Percentiles rank a stretch among this genome's conserved stretches.
Evolutionary conservation across 2,888 invertebrate species (phyloP).

Genomic region (Hyposoter dolosus): DNA sequence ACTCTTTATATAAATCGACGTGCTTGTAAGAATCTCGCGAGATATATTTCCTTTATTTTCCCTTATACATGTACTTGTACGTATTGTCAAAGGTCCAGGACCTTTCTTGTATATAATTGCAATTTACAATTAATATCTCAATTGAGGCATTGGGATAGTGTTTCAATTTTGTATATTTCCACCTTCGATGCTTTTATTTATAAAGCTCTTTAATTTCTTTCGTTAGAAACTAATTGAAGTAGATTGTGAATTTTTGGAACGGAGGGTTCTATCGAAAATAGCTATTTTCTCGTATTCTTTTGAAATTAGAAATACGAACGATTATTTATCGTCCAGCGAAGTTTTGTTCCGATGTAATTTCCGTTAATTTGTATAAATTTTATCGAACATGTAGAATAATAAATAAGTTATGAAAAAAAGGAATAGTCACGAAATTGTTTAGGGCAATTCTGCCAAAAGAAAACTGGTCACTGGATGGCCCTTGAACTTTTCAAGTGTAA

Average conservation of each 20-base stretch:
- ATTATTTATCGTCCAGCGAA: background rate
- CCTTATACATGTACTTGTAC: slow-evolving; percentile 6
- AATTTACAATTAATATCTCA: background rate
- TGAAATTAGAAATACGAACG: background rate
- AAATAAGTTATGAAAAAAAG: background rate
- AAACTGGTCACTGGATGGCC: background rate
- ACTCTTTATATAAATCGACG: slow-evolving; percentile 81
- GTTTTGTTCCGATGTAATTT: background rate
- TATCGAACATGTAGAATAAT: slow-evolving; percentile 24
- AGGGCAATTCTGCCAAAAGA: slow-evolving; percentile 9
- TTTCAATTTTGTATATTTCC: slow-evolving; percentile 14
- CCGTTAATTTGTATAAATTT: slow-evolving; percentile 17
- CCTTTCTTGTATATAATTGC: slow-evolving; percentile 21
- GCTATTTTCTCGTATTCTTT: background rate
- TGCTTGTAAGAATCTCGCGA: slow-evolving; percentile 75
- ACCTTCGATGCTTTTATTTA: slow-evolving; percentile 9
- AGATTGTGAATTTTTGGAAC: background rate
- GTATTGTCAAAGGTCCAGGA: slow-evolving; percentile 4
- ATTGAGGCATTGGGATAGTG: background rate
- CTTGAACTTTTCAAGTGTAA: slow-evolving; percentile 23
- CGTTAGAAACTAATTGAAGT: background rate
- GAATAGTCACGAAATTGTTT: background rate
- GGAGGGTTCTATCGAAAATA: background rate
- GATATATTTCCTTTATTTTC: slow-evolving; percentile 37
- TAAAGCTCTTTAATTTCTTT: background rate